Conservation (phyloP, 2,113 vertebrate species). For the Oplegnathus fasciatus region DNA sequence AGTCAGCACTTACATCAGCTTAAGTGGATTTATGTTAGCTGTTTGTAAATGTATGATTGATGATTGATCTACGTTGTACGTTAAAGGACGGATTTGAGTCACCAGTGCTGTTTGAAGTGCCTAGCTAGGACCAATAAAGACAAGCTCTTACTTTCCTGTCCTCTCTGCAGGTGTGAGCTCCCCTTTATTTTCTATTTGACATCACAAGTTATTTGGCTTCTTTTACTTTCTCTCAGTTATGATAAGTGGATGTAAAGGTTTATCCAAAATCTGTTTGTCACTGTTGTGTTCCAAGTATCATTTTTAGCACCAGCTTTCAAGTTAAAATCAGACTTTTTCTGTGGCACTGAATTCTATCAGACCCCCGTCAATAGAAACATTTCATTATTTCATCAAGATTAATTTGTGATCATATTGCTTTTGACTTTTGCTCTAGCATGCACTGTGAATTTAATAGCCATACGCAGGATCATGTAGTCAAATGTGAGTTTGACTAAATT, state of each 20-base stretch:
- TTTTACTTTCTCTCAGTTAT: background rate
- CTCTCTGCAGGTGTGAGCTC: background rate
- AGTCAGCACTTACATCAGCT: background rate
- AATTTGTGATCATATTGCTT: background rate
- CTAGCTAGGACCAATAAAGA: slow-evolving; percentile 8
- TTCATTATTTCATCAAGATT: background rate
- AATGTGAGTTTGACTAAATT: slow-evolving; percentile 15
- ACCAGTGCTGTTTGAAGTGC: slow-evolving; percentile 32
- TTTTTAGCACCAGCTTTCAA: background rate
- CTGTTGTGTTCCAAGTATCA: too few species aligned
- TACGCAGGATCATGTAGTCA: background rate
- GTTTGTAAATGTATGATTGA: slow-evolving; percentile 2
- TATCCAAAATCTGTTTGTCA: background rate
- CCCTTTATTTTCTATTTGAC: background rate
- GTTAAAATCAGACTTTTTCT: background rate
- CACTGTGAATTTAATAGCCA: slow-evolving; percentile 37
- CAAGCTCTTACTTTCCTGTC: background rate
- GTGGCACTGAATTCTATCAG: background rate
- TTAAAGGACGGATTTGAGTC: background rate
- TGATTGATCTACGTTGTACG: background rate
- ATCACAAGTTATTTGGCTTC: background rate
- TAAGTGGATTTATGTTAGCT: background rate
- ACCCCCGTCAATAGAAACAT: background rate
- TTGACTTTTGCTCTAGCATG: background rate
- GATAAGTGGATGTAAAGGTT: background rate